Percentiles rank a stretch among this genome's conserved stretches.
These are phyloP conservation scores for Hemiprocne comata DNA, from an alignment of 2,113 vertebrate species.

Conservation along the genomic window DNA sequence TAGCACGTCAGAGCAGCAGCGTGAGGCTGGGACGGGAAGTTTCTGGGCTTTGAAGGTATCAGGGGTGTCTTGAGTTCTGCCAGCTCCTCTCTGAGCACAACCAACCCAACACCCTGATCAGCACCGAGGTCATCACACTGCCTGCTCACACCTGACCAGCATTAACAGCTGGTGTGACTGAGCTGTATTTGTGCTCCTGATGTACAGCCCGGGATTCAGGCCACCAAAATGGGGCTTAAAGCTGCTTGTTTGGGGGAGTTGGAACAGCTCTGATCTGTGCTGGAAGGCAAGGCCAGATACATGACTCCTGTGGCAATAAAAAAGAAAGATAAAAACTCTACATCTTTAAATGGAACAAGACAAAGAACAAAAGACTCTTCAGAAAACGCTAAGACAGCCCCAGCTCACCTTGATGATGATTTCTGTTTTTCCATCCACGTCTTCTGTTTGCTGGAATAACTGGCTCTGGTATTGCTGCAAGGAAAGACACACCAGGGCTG, in stretches of 20 bases:
- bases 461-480: slow-evolving; percentile 84
- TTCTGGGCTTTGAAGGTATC: neutral
- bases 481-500: neutral
- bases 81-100: neutral
- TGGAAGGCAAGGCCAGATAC: neutral
- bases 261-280: neutral
- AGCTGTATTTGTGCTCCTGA: neutral
- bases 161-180: neutral
- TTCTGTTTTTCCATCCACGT: slow-evolving; percentile 86
- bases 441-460: slow-evolving; percentile 82
- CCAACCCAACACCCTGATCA: neutral
- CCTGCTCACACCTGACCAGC: neutral
- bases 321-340: neutral
- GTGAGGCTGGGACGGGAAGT: neutral
- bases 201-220: neutral
- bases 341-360: neutral
- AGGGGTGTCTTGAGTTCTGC: neutral
- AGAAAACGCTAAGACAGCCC: accelerated
- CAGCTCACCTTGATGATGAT: slow-evolving; percentile 87
- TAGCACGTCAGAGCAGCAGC: neutral
- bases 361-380: neutral
- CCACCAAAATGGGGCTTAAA: neutral
- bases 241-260: neutral
- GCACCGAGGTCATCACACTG: neutral
- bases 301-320: neutral